These are phyloP conservation scores for Criorhina ranunculi DNA, from an alignment of 2,888 invertebrate species.

Conservation along the genomic window DNA sequence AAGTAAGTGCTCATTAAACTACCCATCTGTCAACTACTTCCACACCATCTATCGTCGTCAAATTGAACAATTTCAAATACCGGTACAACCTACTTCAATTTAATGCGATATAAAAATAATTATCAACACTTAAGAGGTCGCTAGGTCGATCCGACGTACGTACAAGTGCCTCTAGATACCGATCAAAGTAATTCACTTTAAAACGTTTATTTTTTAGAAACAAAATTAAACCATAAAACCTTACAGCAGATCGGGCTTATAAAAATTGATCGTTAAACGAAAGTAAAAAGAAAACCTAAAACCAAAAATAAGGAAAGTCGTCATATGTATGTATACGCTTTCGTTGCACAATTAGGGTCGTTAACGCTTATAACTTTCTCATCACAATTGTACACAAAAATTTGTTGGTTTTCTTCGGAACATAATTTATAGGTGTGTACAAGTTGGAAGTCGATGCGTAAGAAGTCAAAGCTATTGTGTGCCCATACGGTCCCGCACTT, in stretches of 20 bases:
- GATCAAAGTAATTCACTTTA: constrained; percentile 22
- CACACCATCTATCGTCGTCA: background rate
- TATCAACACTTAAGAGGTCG: constrained; percentile 21
- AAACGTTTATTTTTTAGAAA: too few relatives aligned
- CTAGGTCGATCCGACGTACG: constrained; percentile 19
- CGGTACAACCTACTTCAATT: constrained; percentile 22
- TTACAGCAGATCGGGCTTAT: background rate
- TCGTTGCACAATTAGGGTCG: constrained; percentile 66
- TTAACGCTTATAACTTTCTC: constrained; percentile 57
- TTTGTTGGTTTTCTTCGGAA: constrained; percentile 16
- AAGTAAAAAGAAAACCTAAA: constrained; percentile 49
- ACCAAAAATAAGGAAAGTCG: constrained; percentile 44
- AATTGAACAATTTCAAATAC: constrained; percentile 1
- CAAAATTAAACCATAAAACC: constrained; percentile 29
- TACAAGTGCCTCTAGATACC: background rate
- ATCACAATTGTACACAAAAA: constrained; percentile 30
- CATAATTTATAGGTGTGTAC: constrained; percentile 27
- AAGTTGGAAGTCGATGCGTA: constrained; percentile 3
- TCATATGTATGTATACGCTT: constrained; percentile 44
- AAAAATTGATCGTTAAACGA: constrained; percentile 44
- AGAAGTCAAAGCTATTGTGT: constrained; percentile 7
- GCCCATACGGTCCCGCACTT: constrained; percentile 7
- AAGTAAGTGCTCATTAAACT: too few relatives aligned
- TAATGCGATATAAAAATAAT: constrained; percentile 5
- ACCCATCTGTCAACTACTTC: too few relatives aligned